These are phyloP conservation scores for Achlya flavicornis DNA, from an alignment of 2,888 invertebrate species.

Conservation along the genomic window DNA sequence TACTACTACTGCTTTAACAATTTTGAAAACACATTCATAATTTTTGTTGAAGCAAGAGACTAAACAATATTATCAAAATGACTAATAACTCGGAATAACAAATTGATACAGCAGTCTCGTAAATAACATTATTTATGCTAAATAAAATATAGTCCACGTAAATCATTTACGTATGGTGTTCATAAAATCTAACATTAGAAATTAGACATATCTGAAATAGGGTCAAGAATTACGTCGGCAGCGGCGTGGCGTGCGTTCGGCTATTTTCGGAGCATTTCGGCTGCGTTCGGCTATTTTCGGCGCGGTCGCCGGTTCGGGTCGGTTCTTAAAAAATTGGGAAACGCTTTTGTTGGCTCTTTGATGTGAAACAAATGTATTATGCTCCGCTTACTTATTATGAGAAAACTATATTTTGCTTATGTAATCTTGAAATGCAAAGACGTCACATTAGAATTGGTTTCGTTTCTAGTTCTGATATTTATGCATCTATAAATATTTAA, in stretches of 20 bases:
- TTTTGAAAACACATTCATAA: background rate
- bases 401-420: conserved; percentile 17
- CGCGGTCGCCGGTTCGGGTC: conserved; percentile 47
- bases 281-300: conserved; percentile 64
- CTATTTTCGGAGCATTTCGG: conserved; percentile 67
- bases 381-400: conserved; percentile 26
- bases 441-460: background rate
- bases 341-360: conserved; percentile 60
- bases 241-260: conserved; percentile 61
- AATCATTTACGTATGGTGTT: conserved; percentile 27
- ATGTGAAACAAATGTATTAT: conserved; percentile 73
- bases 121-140: background rate
- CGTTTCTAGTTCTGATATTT: background rate
- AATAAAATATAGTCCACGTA: conserved; percentile 15
- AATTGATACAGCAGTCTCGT: background rate
- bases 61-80: background rate
- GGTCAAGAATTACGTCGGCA: conserved; percentile 78
- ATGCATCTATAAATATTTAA: conserved; percentile 3
- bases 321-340: conserved; percentile 69
- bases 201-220: conserved; percentile 75
- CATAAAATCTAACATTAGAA: conserved; percentile 54
- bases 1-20: too few relatives aligned
- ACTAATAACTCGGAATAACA: background rate
- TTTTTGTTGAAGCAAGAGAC: background rate
- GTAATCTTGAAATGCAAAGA: background rate